A percentile compares a stretch with the other conserved stretches of the same genome.
phyloP scores from a whole-genome alignment of 2,888 invertebrate genomes.

The Tethea ocularis region DNA sequence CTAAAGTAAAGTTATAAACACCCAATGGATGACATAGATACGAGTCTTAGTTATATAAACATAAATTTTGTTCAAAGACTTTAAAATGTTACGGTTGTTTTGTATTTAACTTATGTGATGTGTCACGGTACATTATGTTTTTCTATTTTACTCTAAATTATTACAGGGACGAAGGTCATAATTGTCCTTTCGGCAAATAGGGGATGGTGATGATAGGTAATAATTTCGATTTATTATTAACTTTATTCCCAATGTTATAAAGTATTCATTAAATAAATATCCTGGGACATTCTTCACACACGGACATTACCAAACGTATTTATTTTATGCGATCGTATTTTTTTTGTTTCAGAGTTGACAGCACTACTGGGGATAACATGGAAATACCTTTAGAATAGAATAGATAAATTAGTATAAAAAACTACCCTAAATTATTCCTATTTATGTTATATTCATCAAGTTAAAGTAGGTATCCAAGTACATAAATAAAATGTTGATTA shows the following conservation, averaged over 20 bases:
- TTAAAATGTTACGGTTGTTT: too few relatives aligned
- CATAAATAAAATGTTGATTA: not conserved
- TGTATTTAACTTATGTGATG: too few relatives aligned
- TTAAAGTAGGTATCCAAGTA: not conserved
- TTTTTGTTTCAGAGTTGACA: conserved; percentile 53
- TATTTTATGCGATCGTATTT: not conserved
- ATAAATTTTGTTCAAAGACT: too few relatives aligned
- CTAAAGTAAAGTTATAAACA: too few relatives aligned
- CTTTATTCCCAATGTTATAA: not conserved
- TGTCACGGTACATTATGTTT: too few relatives aligned
- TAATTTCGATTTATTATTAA: conserved; percentile 19
- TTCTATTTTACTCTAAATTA: conserved; percentile 11
- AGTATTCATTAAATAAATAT: too few relatives aligned
- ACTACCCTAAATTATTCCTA: not conserved
- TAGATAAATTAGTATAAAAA: conserved; percentile 12
- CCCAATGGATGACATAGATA: too few relatives aligned
- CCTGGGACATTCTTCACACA: too few relatives aligned
- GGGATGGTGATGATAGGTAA: conserved; percentile 42
- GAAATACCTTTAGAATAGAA: conserved; percentile 41
- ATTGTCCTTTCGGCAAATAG: conserved; percentile 65
- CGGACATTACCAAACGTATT: not conserved
- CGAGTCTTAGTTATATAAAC: too few relatives aligned
- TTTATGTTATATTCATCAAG: not conserved
- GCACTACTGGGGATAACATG: conserved; percentile 37
- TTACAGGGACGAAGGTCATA: conserved; percentile 60